phyloP scores from a whole-genome alignment of 2,888 invertebrate genomes.

The Dasypolia templi region DNA sequence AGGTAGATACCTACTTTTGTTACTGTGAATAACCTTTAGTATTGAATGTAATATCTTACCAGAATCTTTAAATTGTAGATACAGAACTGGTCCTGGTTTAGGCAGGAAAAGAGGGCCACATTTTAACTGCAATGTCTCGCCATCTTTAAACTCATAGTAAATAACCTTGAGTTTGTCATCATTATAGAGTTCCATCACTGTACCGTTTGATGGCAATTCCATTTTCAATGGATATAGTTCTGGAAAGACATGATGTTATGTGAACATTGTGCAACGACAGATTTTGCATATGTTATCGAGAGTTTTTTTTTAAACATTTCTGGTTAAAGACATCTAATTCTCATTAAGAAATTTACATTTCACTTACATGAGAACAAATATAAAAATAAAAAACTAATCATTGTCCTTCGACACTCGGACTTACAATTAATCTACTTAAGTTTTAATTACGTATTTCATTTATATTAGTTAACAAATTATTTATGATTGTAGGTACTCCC shows the following conservation, averaged over 20 bases:
- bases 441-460: too few species aligned
- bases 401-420: too few species aligned
- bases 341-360: too few species aligned
- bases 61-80: neutral
- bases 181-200: conserved; percentile 18
- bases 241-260: conserved; percentile 9
- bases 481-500: too few species aligned
- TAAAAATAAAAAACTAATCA: too few species aligned
- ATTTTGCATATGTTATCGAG: neutral
- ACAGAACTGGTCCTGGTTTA: fast-evolving
- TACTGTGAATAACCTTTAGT: neutral
- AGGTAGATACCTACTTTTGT: too few species aligned
- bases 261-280: neutral
- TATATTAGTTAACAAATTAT: too few species aligned
- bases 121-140: conserved; percentile 1
- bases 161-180: neutral
- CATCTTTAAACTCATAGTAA: conserved; percentile 34
- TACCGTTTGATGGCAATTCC: conserved; percentile 5
- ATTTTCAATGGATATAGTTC: neutral
- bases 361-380: too few species aligned
- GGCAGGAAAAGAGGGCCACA: fast-evolving
- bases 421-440: too few species aligned
- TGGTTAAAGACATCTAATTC: too few species aligned
- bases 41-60: conserved; percentile 15
- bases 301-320: too few species aligned